Percentiles rank a stretch among this genome's conserved stretches.
phyloP scores from a whole-genome alignment of 2,113 vertebrate species.

The Erythrocercus mccallii region DNA sequence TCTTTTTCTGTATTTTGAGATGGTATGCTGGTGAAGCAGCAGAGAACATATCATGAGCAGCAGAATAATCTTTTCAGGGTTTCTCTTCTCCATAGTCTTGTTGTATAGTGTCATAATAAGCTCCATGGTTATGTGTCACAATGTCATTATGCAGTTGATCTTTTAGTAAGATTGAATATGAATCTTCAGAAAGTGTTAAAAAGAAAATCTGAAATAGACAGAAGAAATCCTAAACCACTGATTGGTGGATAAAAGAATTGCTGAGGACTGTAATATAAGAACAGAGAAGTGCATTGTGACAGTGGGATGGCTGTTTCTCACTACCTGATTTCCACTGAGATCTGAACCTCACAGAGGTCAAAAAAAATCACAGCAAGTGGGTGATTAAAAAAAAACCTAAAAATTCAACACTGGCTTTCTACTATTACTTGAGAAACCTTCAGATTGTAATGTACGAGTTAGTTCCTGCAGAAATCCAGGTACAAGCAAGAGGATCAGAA shows the following conservation, averaged over 20 bases:
- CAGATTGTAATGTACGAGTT: not conserved
- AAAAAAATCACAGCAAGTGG: not conserved
- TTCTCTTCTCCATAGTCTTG: not conserved
- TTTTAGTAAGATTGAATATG: not conserved
- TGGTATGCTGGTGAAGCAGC: not conserved
- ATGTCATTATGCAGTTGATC: not conserved
- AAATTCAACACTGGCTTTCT: not conserved
- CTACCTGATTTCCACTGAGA: not conserved
- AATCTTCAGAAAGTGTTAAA: not conserved
- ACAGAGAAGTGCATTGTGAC: not conserved
- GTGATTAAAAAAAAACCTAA: not conserved
- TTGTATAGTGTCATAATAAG: not conserved
- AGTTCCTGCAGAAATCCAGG: not conserved
- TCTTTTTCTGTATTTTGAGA: not conserved
- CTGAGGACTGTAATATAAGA: not conserved
- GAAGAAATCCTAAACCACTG: not conserved
- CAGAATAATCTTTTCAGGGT: not conserved
- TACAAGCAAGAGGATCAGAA: not conserved
- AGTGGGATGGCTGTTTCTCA: too few relatives aligned
- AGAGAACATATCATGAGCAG: not conserved
- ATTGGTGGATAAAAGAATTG: not conserved
- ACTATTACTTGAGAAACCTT: not conserved
- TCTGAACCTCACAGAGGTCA: accelerated
- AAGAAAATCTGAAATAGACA: not conserved
- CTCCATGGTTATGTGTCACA: not conserved